Percentiles rank a stretch among this genome's conserved stretches.
Evolutionary conservation across 2,113 vertebrate species (phyloP).

Genomic region (Notechis scutatus): DNA sequence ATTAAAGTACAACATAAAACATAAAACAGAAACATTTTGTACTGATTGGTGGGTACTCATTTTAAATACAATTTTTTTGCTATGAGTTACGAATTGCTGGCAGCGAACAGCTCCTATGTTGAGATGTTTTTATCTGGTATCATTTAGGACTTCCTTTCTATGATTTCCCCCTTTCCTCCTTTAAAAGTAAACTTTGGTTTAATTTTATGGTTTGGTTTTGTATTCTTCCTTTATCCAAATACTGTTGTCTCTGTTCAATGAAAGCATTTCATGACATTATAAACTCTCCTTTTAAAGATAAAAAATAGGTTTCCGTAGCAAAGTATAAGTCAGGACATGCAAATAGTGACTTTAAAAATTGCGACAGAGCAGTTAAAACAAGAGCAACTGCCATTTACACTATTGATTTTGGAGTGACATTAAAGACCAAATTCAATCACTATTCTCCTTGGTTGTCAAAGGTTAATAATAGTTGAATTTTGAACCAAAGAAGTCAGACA

Average conservation of each 20-base stretch:
- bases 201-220: slow-evolving; percentile 39
- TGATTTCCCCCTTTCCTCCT: neutral
- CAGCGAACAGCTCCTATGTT: slow-evolving; percentile 7
- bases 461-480: slow-evolving; percentile 60
- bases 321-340: neutral
- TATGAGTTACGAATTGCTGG: slow-evolving; percentile 24
- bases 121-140: slow-evolving; percentile 41
- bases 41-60: slow-evolving; percentile 11
- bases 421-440: slow-evolving; percentile 60
- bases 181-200: slow-evolving; percentile 51
- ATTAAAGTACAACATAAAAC: slow-evolving; percentile 24
- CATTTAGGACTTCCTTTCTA: slow-evolving; percentile 45
- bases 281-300: neutral
- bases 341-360: slow-evolving; percentile 49
- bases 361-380: slow-evolving; percentile 57
- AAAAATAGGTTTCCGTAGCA: neutral
- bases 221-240: neutral
- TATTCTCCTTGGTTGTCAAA: slow-evolving; percentile 65
- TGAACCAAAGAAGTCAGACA: slow-evolving; percentile 55
- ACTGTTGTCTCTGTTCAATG: slow-evolving; percentile 16
- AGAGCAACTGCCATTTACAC: slow-evolving; percentile 56
- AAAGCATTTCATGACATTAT: slow-evolving; percentile 26
- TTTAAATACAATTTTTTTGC: slow-evolving; percentile 6
- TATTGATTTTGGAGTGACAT: slow-evolving; percentile 65
- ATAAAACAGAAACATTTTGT: slow-evolving; percentile 18